Evolutionary conservation across 2,113 vertebrate genomes (phyloP).

Genomic region (Ceyx melanurus): DNA sequence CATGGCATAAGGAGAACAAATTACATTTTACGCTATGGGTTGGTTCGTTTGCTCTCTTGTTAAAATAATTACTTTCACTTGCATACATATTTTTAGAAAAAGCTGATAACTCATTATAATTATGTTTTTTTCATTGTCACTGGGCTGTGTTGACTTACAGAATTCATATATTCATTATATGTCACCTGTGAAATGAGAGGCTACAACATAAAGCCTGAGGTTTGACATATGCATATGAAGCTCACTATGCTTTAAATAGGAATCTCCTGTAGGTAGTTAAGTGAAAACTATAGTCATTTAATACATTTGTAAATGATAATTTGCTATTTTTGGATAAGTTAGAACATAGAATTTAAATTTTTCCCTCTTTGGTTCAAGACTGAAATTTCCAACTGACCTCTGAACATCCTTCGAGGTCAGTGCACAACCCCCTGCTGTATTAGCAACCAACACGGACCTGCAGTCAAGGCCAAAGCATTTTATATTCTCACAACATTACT

Average conservation of each 20-base stretch:
- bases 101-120: neutral
- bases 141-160: neutral
- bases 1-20: neutral
- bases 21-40: neutral
- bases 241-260: neutral
- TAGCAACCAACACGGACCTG: neutral
- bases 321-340: neutral
- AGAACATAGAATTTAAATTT: neutral
- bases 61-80: neutral
- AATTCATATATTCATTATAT: neutral
- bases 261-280: neutral
- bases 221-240: neutral
- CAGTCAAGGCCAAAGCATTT: neutral
- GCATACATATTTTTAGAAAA: neutral
- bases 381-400: neutral
- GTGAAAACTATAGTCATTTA: neutral
- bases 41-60: neutral
- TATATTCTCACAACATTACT: neutral
- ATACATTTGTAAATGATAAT: neutral
- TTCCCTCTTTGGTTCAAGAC: slow-evolving; percentile 16
- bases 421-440: neutral
- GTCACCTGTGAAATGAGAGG: neutral
- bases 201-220: neutral
- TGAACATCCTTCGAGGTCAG: neutral
- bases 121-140: neutral